Base-by-base conservation (phyloP, 1,140 invertebrate genomes). In the Zaprionus inermis region DNA sequence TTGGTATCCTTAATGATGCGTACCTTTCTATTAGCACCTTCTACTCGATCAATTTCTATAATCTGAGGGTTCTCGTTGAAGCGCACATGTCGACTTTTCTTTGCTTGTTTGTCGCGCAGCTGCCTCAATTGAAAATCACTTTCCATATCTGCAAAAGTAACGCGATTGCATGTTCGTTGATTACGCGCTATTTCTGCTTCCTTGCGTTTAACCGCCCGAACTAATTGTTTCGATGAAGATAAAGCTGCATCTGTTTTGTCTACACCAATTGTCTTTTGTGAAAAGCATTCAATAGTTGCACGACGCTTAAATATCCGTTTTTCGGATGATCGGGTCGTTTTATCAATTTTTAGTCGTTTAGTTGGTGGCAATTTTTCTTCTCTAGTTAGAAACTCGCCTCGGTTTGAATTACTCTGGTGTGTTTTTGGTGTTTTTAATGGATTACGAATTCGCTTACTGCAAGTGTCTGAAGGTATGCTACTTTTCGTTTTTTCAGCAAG, bases 121-220 rank as follows among this genome's bases (percentile, higher is more conserved):
- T 55, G 14, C 7, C 14, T 36, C 11, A 24, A 44, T 4, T 65
- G 22, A 44, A 74, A 81, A 22, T 76, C 51, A 10, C 66, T 55
- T 11, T 91, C 78, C 90, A 91, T 88, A 3, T 72, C 72, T 0
- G 82, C 85, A 56, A 91, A 91, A 16, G 74, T 88, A 1, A 85
- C 81, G 1, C 84, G 84, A 61, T 91, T 91, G 16, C 76, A 85
- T 28, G 89, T 91, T 7, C 83, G 70, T 55, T 69, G 67, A 52
- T 63, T 84, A 12, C 90, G 79, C 0, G 82, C 73, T 6, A 11
- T 11, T 36, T 76, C 52, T 0, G 75, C 82, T 0, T 69, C 76
- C 16, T 73, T 84, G 1, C 85, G 76, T 32, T 86, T 79, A 6
- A 46, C 18, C 0, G 66, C 61, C 11, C 76, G 76, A 3, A 34